phyloP scores from a whole-genome alignment of 1,140 invertebrate genomes.

The Patella vulgata region DNA sequence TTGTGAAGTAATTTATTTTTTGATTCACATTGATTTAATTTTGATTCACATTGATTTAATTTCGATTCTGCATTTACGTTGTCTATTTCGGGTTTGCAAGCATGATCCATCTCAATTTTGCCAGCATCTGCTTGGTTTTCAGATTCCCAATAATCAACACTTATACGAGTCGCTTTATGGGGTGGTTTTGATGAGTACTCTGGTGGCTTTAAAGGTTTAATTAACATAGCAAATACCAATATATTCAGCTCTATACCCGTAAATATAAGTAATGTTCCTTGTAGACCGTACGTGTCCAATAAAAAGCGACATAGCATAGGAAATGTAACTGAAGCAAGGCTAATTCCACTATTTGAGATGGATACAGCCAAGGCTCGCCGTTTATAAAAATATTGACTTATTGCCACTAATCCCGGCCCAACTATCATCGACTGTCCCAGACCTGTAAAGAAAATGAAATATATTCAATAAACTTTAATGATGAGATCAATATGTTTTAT shows the following conservation, averaged over 20 bases:
- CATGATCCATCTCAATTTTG: no score
- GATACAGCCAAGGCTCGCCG: conserved; percentile 1
- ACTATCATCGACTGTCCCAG: background rate
- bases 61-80: no score
- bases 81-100: no score
- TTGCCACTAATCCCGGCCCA: background rate
- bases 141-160: no score
- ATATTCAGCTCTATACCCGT: background rate
- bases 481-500: no score
- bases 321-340: background rate
- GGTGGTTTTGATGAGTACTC: no score
- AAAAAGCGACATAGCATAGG: background rate
- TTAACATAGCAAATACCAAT: background rate
- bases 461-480: no score
- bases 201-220: background rate
- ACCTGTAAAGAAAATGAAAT: background rate
- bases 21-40: no score
- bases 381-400: conserved; percentile 12
- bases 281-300: background rate
- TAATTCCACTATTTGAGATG: background rate
- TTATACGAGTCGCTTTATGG: no score
- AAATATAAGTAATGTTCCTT: background rate
- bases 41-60: no score
- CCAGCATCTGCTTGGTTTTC: no score
- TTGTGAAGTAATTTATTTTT: no score